These are phyloP conservation scores for Neoarius graeffei DNA, from an alignment of 2,113 vertebrate genomes.

Conservation along the genomic window DNA sequence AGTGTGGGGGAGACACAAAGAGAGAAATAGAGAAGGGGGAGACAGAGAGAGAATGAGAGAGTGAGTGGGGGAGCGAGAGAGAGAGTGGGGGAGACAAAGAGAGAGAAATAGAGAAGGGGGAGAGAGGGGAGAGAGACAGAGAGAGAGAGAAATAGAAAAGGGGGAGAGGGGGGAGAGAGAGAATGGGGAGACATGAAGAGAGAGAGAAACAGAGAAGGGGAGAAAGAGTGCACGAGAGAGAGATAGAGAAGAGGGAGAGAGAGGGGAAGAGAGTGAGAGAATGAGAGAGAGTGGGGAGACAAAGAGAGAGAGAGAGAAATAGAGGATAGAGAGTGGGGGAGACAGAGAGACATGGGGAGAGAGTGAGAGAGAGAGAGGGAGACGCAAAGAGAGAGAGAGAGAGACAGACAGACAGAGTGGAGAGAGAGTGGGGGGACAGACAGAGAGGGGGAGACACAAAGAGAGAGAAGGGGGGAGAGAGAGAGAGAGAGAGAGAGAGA, in stretches of 20 bases:
- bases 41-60: slow-evolving; percentile 17
- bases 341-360: not conserved
- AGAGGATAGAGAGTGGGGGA: too few relatives aligned
- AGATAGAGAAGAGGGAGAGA: slow-evolving; percentile 2
- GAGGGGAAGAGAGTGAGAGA: not conserved
- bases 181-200: not conserved
- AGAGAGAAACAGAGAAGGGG: slow-evolving; percentile 24
- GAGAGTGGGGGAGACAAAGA: not conserved
- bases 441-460: slow-evolving; percentile 12
- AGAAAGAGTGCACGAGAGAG: not conserved
- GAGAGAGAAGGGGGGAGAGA: slow-evolving; percentile 16
- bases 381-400: slow-evolving; percentile 32
- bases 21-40: slow-evolving; percentile 32
- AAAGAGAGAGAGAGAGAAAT: not conserved
- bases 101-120: slow-evolving; percentile 16
- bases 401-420: not conserved
- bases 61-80: too few relatives aligned
- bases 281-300: slow-evolving; percentile 22
- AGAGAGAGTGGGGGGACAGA: not conserved
- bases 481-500: slow-evolving; percentile 22
- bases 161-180: slow-evolving; percentile 11
- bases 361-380: slow-evolving; percentile 9
- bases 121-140: not conserved
- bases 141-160: slow-evolving; percentile 15
- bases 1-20: slow-evolving; percentile 7